These are phyloP conservation scores for Agonopterix heracliana DNA, from an alignment of 2,888 invertebrate genomes.

Conservation along the genomic window DNA sequence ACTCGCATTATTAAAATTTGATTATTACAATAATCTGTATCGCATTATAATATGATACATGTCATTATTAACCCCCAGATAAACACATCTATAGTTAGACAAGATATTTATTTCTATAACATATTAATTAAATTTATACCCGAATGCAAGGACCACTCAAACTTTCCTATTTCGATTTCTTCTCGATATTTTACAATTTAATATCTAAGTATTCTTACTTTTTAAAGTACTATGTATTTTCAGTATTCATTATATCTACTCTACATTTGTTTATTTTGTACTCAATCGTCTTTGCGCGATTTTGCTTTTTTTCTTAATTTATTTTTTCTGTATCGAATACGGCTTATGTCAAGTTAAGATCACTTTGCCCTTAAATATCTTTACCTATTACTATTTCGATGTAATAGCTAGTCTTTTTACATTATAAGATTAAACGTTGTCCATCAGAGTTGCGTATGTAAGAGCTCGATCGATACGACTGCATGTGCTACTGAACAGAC, in stretches of 20 bases:
- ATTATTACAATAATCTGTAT: conserved; percentile 7
- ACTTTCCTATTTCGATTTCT: conserved; percentile 75
- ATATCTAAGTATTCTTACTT: conserved; percentile 12
- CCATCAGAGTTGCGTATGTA: conserved; percentile 48
- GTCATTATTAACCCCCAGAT: conserved; percentile 10
- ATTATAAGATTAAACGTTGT: conserved; percentile 56
- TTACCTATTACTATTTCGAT: conserved; percentile 61
- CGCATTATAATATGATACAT: conserved; percentile 8
- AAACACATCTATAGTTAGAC: conserved; percentile 14
- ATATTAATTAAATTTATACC: conserved; percentile 21
- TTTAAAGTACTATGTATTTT: conserved; percentile 13
- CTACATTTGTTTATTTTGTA: conserved; percentile 33
- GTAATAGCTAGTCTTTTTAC: conserved; percentile 65
- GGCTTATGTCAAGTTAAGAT: conserved; percentile 52
- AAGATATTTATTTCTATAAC: conserved; percentile 3
- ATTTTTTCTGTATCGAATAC: conserved; percentile 37
- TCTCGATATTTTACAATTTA: conserved; percentile 30
- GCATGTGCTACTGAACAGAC: conserved; percentile 52
- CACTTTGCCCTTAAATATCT: conserved; percentile 48
- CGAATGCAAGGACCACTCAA: conserved; percentile 88
- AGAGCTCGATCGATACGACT: conserved; percentile 33
- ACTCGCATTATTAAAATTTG: not conserved
- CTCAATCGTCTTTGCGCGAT: conserved; percentile 36
- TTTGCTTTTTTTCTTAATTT: conserved; percentile 41
- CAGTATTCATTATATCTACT: conserved; percentile 26